Evolutionary conservation across 2,888 invertebrate genomes (phyloP), one percentile per base, ranked within the genome.

Genomic region (Leucania comma): DNA sequence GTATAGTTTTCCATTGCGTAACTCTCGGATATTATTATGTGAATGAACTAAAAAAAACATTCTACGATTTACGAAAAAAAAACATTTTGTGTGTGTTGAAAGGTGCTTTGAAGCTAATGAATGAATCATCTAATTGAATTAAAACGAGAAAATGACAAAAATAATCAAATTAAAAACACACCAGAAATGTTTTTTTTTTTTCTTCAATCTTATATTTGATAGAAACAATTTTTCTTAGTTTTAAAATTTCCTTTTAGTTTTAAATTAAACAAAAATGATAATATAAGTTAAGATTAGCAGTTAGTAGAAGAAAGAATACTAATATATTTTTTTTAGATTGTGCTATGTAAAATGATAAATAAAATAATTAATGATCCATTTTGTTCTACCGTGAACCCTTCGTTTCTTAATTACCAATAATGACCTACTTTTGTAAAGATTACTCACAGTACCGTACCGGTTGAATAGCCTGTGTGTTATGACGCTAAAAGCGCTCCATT

Each of bases 1-100:
- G 74, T 87, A 84, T 81, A 86, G 79, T 62, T 81, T 80, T 80
- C 63, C 53, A 81, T 84, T 87, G 68, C 78, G 84, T 85, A 87
- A 84, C 72, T 73, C 32, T 69, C 72, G 74, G 29, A 64, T 78
- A n/a, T n/a, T n/a, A n/a, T n/a, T n/a, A 78, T 81, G 67, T 82
- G 88, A 87, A 83, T 85, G 87, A 83, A 84, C 84, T 83, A 63
- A 81, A 80, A 87, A 78, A 79, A 64, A 70, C 54, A 10, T 72
- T 72, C 46, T n/a, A 65, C 57, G 56, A 32, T 56, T 56, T 53
- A 54, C 24, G 50, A 48, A 35, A 57, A 35, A 57, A 59, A 60
- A 24, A 1, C 3, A 12, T 60, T 66, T 3, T 8, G 5, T 17
- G 1, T 48, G 5, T 22, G 50, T 57, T 51, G 32, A 22, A 26